Conservation (phyloP, 2,797 vertebrate species). For the Yasuhikotakia modesta region DNA sequence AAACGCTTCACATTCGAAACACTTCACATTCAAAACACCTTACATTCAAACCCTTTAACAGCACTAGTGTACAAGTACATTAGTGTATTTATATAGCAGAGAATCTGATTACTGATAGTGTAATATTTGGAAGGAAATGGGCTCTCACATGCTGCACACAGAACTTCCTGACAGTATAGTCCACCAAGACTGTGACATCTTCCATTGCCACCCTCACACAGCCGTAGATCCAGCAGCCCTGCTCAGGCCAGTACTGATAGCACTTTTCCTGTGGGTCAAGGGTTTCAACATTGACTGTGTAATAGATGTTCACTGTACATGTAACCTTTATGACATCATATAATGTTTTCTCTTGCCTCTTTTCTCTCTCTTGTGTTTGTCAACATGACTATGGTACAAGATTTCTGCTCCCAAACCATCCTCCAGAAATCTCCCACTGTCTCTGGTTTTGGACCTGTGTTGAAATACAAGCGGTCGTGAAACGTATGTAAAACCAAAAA, state of each 20-base stretch:
- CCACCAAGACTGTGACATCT: conserved; percentile 90
- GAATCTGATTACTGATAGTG: background rate
- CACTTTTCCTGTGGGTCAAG: conserved; percentile 86
- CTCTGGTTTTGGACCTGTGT: conserved; percentile 89
- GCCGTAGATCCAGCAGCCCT: conserved; percentile 95
- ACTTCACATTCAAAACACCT: too few relatives aligned
- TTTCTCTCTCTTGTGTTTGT: conserved; percentile 96
- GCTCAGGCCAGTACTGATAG: conserved; percentile 96
- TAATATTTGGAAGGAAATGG: background rate
- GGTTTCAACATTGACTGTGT: background rate
- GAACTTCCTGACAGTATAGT: conserved; percentile 95
- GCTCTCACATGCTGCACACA: conserved; percentile 89
- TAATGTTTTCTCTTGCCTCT: conserved; percentile 73
- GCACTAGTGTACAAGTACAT: background rate
- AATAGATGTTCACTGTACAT: background rate
- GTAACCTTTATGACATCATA: background rate
- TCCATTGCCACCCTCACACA: conserved; percentile 87
- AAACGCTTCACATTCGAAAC: too few relatives aligned
- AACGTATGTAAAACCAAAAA: background rate
- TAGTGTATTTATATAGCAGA: background rate
- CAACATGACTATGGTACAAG: conserved; percentile 92
- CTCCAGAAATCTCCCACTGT: conserved; percentile 94
- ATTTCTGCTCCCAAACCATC: conserved; percentile 98
- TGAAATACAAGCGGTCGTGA: background rate
- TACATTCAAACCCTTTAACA: too few relatives aligned